Evolutionary conservation across 92 coral and sea anemone genomes (phyloP), one percentile per base, ranked within the genome.

Genomic region (Scolanthus callimorphus): DNA sequence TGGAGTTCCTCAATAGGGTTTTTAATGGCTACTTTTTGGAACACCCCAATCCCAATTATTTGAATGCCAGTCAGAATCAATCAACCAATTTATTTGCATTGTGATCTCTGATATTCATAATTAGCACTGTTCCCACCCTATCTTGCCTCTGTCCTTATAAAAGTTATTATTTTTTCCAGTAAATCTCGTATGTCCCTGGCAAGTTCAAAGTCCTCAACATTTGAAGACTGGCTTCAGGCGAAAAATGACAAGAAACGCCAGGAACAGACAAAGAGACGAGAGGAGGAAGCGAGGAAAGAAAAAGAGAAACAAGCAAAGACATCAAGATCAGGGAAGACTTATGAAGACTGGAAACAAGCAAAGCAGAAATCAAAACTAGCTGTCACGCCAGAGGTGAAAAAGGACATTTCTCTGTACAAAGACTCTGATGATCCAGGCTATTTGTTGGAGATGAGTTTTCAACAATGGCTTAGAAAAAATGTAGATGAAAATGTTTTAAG

Each of bases 151-250:
- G n/a, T n/a, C n/a, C n/a, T n/a, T n/a, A n/a, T n/a, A n/a, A n/a
- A n/a, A n/a, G n/a, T n/a, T n/a, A n/a, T n/a, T 43, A 19, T 29
- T 2, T 31, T 1, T 26, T 62, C 20, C 29, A 86, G 95, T 47
- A 86, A 82, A 50, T 86, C 95, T 39, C 82, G 25, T 17, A 73
- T 63, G 15, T 78, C 85, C 4, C 43, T 61, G n/a, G 59, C 62
- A 54, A 88, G 96, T 34, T 78, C 96, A 17, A 88, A 66, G 62
- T 83, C 90, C 8, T 74, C 85, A 28, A 94, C 85, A 24, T 94
- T 89, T 67, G 96, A 89, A 34, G 88, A 84, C 58, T 94, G 99
- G 99, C 38, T 84, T 11, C 90, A 78, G 43, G 97, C 77, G 9
- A 94, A 94, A 30, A 86, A 70, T 49, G 70, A 56, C 17, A 72